Percentiles rank a stretch among this genome's conserved stretches.
Conservation (phyloP, 2,797 vertebrate species). For the Lithobates sylvaticus region DNA sequence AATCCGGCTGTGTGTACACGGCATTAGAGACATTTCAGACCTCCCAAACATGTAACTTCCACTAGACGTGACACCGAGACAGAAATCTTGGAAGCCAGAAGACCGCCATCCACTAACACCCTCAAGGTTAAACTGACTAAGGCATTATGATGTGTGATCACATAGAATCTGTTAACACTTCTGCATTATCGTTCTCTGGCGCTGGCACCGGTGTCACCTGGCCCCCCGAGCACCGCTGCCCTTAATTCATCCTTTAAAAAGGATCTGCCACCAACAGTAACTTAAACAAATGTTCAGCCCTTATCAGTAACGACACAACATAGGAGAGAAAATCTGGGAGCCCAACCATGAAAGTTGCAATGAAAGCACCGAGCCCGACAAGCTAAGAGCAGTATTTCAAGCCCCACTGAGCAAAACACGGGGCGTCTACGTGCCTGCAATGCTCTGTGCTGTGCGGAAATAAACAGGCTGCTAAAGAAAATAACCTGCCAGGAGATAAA, state of each 20-base stretch:
- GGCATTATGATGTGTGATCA: constrained; percentile 20
- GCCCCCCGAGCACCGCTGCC: constrained; percentile 8
- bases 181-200: background rate
- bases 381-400: constrained; percentile 12
- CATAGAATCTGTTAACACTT: constrained; percentile 11
- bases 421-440: constrained; percentile 12
- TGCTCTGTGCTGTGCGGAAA: background rate
- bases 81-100: too few species aligned
- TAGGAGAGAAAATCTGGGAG: background rate
- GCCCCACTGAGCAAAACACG: constrained; percentile 20
- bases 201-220: background rate
- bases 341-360: constrained; percentile 27
- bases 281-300: constrained; percentile 16
- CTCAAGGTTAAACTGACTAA: background rate
- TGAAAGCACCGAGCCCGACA: background rate
- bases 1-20: too few species aligned
- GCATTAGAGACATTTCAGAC: too few species aligned
- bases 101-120: background rate
- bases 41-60: too few species aligned
- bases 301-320: constrained; percentile 17
- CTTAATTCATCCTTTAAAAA: constrained; percentile 44
- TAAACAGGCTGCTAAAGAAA: background rate
- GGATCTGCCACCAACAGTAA: constrained; percentile 11
- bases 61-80: too few species aligned
- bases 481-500: background rate